Conservation (phyloP, 1,140 invertebrate genomes). For the Heliconius himera region DNA sequence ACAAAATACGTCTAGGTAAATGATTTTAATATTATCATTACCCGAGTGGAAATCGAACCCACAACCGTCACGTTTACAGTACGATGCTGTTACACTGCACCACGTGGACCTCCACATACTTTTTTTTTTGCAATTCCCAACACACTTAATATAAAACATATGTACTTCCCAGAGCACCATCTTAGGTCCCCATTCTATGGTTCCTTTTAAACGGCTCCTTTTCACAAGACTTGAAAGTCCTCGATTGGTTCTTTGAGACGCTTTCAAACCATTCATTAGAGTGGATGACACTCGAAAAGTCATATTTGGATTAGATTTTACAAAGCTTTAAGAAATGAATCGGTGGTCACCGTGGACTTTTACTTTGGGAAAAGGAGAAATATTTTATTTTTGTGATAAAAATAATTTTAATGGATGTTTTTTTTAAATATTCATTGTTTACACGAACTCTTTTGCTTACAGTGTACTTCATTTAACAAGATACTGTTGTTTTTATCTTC, state of each 20-base stretch:
- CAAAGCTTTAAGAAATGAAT: conserved; percentile 20
- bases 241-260: conserved; percentile 49
- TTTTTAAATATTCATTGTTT: conserved; percentile 4
- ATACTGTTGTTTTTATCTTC: background rate
- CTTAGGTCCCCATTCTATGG: conserved; percentile 36
- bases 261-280: conserved; percentile 51
- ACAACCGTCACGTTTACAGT: background rate
- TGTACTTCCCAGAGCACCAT: conserved; percentile 26
- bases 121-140: background rate
- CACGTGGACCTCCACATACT: background rate
- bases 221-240: conserved; percentile 45
- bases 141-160: background rate
- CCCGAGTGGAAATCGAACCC: background rate
- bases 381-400: background rate
- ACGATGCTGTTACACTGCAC: background rate
- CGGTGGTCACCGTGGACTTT: background rate
- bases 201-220: conserved; percentile 45
- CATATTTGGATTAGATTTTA: conserved; percentile 34
- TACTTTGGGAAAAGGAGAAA: background rate
- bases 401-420: background rate
- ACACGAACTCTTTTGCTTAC: background rate
- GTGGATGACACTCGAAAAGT: conserved; percentile 44
- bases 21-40: no score
- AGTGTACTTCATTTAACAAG: background rate
- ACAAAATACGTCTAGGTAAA: no score